A percentile compares a stretch with the other conserved stretches of the same genome.
Evolutionary conservation across 2,888 invertebrate species (phyloP).

Genomic region (Limnephilus marmoratus): DNA sequence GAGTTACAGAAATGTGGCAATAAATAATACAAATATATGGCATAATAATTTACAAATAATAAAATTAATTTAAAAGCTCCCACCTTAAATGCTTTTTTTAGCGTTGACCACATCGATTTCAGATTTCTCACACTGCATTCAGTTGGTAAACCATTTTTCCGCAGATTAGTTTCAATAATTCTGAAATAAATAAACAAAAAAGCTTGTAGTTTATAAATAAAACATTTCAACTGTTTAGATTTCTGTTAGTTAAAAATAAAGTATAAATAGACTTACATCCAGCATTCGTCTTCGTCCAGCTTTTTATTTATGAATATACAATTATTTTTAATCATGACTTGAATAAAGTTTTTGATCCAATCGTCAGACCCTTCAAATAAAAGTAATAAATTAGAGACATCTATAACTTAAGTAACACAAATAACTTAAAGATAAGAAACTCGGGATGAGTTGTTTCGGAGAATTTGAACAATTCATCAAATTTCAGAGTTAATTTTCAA

Average conservation of each 20-base stretch:
- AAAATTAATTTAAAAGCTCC: background rate
- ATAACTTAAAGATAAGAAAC: too few relatives aligned
- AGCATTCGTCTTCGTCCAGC: slow-evolving; percentile 56
- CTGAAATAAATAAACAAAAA: slow-evolving; percentile 44
- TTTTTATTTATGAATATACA: slow-evolving; percentile 33
- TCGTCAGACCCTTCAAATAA: slow-evolving; percentile 60
- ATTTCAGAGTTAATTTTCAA: too few relatives aligned
- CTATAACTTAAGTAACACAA: background rate
- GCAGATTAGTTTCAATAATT: slow-evolving; percentile 54
- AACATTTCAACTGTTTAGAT: background rate
- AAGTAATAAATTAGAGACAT: background rate
- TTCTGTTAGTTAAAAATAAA: background rate
- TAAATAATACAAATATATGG: too few relatives aligned
- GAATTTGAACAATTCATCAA: too few relatives aligned
- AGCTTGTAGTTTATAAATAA: background rate
- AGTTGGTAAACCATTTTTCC: slow-evolving; percentile 50
- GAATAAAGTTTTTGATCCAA: slow-evolving; percentile 60
- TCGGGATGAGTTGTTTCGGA: too few relatives aligned
- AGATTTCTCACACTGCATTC: slow-evolving; percentile 58
- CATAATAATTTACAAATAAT: background rate
- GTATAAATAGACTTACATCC: slow-evolving; percentile 57
- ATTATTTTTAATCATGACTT: slow-evolving; percentile 51
- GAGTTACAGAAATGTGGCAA: background rate
- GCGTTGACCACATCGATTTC: slow-evolving; percentile 54
- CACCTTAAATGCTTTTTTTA: slow-evolving; percentile 61